Conservation (phyloP, 53 echinoderm and acorn worm species). For the Apostichopus leukothele region DNA sequence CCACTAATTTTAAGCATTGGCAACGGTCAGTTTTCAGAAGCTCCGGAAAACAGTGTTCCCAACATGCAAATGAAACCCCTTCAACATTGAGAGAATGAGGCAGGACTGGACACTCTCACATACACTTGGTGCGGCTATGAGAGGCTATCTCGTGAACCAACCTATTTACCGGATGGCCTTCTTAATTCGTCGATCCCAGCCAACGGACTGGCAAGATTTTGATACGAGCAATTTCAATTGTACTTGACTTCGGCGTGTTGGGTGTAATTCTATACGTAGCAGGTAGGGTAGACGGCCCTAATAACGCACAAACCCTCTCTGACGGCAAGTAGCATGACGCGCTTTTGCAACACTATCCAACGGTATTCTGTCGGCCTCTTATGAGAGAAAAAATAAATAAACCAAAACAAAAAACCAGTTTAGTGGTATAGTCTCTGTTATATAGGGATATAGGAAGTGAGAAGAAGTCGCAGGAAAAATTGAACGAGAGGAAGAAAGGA, state of each 20-base stretch:
- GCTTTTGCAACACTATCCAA: background rate
- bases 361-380: background rate
- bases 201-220: background rate
- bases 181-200: no score
- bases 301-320: background rate
- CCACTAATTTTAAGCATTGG: background rate
- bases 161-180: background rate
- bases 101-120: background rate
- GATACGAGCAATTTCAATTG: constrained; percentile 33
- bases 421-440: no score
- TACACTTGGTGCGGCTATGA: background rate
- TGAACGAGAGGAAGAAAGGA: background rate
- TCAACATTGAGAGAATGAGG: background rate
- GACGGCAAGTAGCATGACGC: background rate
- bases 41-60: background rate
- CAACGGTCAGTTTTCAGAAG: background rate
- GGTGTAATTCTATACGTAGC: constrained; percentile 3
- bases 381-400: background rate
- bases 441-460: background rate
- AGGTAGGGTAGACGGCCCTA: constrained; percentile 3
- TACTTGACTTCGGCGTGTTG: constrained; percentile 12
- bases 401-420: background rate
- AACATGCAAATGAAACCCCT: constrained; percentile 21
- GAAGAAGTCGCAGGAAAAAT: background rate
- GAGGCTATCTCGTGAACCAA: background rate